Evolutionary conservation across 2,888 invertebrate genomes (phyloP).

Genomic region (Nudaria mundana): DNA sequence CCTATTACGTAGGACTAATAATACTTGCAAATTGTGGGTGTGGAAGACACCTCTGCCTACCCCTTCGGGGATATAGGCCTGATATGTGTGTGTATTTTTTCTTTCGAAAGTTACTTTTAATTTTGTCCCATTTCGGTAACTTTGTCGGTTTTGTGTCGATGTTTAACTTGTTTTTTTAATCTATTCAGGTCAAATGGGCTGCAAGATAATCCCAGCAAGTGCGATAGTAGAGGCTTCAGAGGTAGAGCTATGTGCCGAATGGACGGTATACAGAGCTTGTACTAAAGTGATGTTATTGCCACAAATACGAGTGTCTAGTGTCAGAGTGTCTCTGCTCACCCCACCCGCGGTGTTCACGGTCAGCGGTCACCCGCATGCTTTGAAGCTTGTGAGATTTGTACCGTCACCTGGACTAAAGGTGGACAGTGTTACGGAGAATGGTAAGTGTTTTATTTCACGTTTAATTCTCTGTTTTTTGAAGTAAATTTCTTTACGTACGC

Average conservation of each 20-base stretch:
- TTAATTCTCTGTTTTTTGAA: background rate
- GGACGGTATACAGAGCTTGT: constrained; percentile 58
- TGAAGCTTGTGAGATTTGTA: constrained; percentile 53
- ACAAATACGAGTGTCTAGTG: constrained; percentile 44
- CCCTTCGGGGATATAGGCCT: too few relatives aligned
- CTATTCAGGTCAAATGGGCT: constrained; percentile 65
- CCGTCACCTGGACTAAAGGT: constrained; percentile 64
- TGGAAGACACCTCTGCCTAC: too few relatives aligned
- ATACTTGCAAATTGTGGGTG: too few relatives aligned
- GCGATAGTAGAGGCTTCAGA: constrained; percentile 54
- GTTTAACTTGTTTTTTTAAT: too few relatives aligned
- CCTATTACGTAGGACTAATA: too few relatives aligned
- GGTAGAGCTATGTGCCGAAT: constrained; percentile 69
- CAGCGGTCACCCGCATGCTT: constrained; percentile 55
- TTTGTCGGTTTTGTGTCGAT: too few relatives aligned
- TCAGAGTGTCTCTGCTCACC: constrained; percentile 51
- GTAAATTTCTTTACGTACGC: too few relatives aligned
- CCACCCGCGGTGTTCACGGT: constrained; percentile 59
- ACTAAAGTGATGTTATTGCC: constrained; percentile 58
- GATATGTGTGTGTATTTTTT: too few relatives aligned
- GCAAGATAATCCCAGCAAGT: constrained; percentile 56
- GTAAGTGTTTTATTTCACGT: constrained; percentile 23
- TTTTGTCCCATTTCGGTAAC: too few relatives aligned
- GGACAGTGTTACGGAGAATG: constrained; percentile 43
- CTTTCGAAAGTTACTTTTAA: too few relatives aligned